A percentile compares a stretch with the other conserved stretches of the same genome.
These are phyloP conservation scores for Mus pahari DNA, from an alignment of 2,113 vertebrate species.

Conservation along the genomic window DNA sequence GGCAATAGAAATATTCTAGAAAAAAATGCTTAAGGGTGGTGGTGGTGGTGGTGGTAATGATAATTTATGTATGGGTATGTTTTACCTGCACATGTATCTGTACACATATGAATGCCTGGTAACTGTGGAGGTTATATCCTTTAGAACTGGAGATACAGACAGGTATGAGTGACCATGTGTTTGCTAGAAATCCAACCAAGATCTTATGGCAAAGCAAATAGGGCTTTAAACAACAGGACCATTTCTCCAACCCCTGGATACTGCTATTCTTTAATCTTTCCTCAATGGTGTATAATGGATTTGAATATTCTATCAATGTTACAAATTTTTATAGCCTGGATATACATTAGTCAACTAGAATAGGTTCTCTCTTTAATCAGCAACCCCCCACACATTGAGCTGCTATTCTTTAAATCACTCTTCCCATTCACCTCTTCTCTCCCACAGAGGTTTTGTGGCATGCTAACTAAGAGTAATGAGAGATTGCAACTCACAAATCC, in stretches of 20 bases:
- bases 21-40: neutral
- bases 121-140: neutral
- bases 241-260: neutral
- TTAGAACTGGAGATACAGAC: neutral
- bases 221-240: neutral
- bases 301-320: neutral
- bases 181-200: neutral
- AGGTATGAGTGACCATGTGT: neutral
- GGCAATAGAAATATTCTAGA: neutral
- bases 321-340: neutral
- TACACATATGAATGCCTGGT: neutral
- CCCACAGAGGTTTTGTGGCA: neutral
- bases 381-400: rapidly evolving
- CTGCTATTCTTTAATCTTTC: neutral
- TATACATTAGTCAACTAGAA: neutral
- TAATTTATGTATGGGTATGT: neutral
- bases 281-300: neutral
- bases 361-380: neutral
- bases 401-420: too few relatives aligned
- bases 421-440: neutral
- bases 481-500: neutral
- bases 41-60: neutral
- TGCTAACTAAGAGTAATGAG: neutral
- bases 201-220: too few relatives aligned
- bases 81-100: neutral